Percentiles rank a stretch among this genome's conserved stretches.
These are phyloP conservation scores for Aythya baeri DNA, from an alignment of 2,113 vertebrate species.

Conservation along the genomic window DNA sequence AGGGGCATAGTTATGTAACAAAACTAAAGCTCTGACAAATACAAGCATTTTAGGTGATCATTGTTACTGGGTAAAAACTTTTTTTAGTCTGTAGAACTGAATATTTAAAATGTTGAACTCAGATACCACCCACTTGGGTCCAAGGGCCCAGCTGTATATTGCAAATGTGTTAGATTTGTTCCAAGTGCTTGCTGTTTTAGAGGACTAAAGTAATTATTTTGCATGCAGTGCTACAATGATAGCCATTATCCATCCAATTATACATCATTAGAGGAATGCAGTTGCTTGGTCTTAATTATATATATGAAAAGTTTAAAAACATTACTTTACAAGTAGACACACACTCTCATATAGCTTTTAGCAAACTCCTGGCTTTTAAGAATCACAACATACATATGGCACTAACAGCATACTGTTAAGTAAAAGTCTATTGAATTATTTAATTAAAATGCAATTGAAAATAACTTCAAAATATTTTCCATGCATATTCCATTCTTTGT, in stretches of 20 bases:
- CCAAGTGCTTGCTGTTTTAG: not conserved
- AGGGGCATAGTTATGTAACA: not conserved
- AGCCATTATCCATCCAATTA: not conserved
- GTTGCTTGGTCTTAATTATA: not conserved
- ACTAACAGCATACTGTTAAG: not conserved
- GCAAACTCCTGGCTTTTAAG: not conserved
- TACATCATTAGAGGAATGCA: not conserved
- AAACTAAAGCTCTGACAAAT: not conserved
- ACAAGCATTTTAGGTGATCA: not conserved
- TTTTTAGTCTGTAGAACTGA: not conserved
- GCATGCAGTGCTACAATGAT: not conserved
- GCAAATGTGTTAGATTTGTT: not conserved
- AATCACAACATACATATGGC: not conserved
- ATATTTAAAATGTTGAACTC: not conserved
- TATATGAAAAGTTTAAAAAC: not conserved
- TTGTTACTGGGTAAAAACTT: not conserved
- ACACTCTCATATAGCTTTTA: not conserved
- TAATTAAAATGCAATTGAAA: not conserved
- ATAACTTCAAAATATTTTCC: not conserved
- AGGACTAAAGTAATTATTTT: not conserved
- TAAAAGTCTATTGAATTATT: not conserved
- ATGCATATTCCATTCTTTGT: not conserved
- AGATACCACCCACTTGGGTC: not conserved
- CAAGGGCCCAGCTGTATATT: not conserved
- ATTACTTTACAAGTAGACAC: not conserved